phyloP scores from a whole-genome alignment of 37 sponge, comb jelly and placozoan species.

The Spongilla lacustris region DNA sequence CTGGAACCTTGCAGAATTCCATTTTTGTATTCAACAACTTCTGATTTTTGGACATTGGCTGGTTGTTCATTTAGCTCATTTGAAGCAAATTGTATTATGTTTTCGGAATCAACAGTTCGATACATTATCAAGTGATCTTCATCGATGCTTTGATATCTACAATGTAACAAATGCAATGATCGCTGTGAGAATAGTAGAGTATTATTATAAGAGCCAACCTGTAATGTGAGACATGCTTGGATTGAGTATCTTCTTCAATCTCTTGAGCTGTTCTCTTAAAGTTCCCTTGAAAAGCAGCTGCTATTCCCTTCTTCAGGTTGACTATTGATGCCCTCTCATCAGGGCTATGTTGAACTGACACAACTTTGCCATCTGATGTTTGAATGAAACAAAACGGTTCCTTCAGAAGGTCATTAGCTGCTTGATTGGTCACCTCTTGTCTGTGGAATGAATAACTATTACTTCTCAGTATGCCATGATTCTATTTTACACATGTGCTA shows the following conservation, averaged over 20 bases:
- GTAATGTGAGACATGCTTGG: constrained; percentile 18
- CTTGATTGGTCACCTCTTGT: not conserved
- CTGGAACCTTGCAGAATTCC: not conserved
- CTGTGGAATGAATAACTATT: no score
- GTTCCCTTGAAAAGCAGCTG: constrained; percentile 59
- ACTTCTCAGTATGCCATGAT: no score
- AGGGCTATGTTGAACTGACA: constrained; percentile 7
- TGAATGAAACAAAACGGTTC: constrained; percentile 34
- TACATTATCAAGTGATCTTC: not conserved
- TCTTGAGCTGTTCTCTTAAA: constrained; percentile 23
- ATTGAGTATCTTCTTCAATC: constrained; percentile 35
- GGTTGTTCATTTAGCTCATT: not conserved
- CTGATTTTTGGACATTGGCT: not conserved
- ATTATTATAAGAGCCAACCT: not conserved
- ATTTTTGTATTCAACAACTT: not conserved
- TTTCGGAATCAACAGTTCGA: not conserved
- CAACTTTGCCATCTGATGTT: constrained; percentile 47
- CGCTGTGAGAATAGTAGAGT: no score
- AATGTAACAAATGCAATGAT: no score
- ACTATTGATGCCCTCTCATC: constrained; percentile 14
- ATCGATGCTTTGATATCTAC: not conserved
- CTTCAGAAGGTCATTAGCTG: not conserved
- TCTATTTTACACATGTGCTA: no score
- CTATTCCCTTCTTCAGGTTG: constrained; percentile 62
- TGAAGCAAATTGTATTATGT: not conserved